Conservation (phyloP, 2,113 vertebrate genomes). For the Dasyurus viverrinus region DNA sequence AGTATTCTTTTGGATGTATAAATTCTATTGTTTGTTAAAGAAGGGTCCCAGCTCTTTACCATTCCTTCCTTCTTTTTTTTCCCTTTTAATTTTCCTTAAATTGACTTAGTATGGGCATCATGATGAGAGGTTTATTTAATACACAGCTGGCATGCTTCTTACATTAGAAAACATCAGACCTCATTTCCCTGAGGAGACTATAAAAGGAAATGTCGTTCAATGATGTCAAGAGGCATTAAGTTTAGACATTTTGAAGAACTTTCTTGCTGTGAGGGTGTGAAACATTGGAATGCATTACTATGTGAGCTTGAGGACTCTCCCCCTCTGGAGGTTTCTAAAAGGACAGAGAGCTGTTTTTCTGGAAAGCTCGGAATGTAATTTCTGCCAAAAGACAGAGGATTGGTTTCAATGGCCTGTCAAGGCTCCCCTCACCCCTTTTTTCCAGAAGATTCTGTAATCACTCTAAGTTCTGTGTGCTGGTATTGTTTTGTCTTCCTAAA, state of each 20-base stretch:
- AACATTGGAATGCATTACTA: conserved; percentile 21
- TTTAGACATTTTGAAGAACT: conserved; percentile 37
- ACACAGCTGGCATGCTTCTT: not conserved
- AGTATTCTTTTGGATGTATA: not conserved
- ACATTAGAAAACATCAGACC: not conserved
- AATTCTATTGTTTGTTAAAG: not conserved
- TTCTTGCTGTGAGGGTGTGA: conserved; percentile 29
- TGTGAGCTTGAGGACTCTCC: conserved; percentile 12
- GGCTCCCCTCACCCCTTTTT: not conserved
- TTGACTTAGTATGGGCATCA: not conserved
- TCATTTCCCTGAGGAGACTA: conserved; percentile 22
- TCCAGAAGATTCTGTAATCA: not conserved
- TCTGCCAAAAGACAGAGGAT: not conserved
- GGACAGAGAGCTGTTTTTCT: not conserved
- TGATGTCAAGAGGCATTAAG: conserved; percentile 1
- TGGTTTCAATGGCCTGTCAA: not conserved
- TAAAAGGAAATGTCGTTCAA: conserved; percentile 12
- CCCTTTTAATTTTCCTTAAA: not conserved
- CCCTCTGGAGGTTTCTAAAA: not conserved
- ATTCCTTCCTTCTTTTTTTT: not conserved
- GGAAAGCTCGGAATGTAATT: not conserved
- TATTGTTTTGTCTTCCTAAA: not conserved
- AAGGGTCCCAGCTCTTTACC: not conserved
- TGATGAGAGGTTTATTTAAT: not conserved
- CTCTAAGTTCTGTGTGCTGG: not conserved